phyloP scores from a whole-genome alignment of 2,113 vertebrate species.

The Lipotes vexillifer region DNA sequence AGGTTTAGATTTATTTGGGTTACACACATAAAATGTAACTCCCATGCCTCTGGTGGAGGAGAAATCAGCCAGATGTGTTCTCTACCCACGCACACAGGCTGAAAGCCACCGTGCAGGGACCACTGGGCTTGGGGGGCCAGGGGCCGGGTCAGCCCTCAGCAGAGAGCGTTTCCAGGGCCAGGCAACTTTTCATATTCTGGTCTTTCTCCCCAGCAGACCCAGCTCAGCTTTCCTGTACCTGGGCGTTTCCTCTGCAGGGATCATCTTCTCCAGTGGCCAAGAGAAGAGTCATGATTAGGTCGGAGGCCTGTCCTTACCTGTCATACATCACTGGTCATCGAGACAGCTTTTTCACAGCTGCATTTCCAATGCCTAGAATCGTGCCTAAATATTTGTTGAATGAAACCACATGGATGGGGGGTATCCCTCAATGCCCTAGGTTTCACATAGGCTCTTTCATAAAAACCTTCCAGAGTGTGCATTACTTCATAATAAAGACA shows the following conservation, averaged over 20 bases:
- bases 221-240: fast-evolving
- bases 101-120: background rate
- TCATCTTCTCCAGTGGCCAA: background rate
- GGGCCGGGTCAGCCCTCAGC: background rate
- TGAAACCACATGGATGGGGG: background rate
- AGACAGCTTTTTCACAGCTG: background rate
- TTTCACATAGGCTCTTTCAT: background rate
- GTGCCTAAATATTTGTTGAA: background rate
- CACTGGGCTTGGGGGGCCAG: background rate
- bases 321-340: background rate
- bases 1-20: background rate
- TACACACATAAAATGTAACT: background rate
- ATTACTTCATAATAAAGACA: background rate
- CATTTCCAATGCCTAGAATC: background rate
- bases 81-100: too few relatives aligned
- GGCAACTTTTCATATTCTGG: background rate
- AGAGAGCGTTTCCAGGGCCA: background rate
- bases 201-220: background rate
- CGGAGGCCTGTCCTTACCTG: background rate
- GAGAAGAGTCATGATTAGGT: background rate
- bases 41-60: background rate
- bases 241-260: fast-evolving
- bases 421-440: background rate
- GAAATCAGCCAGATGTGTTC: background rate
- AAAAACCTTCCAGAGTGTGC: background rate